A percentile compares a stretch with the other conserved stretches of the same genome.
These are phyloP conservation scores for Mimas tiliae DNA, from an alignment of 2,888 invertebrate genomes.

Conservation along the genomic window DNA sequence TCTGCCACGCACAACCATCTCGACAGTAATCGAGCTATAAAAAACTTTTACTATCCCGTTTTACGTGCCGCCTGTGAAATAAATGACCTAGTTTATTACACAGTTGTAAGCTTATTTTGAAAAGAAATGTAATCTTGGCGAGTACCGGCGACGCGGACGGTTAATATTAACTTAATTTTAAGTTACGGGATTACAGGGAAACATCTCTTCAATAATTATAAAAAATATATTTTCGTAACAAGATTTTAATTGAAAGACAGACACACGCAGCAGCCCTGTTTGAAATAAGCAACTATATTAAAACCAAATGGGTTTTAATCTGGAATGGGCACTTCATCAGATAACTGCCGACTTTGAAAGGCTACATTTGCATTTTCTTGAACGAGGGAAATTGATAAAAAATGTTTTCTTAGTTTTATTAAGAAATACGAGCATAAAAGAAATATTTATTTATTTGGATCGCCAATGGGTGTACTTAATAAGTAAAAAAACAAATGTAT, in stretches of 20 bases:
- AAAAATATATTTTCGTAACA: not conserved
- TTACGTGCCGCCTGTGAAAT: slow-evolving; percentile 68
- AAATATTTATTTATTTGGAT: no score
- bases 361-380: slow-evolving; percentile 43
- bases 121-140: slow-evolving; percentile 50
- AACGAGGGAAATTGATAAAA: slow-evolving; percentile 28
- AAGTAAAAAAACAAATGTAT: no score
- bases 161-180: slow-evolving; percentile 23
- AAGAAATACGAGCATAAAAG: not conserved
- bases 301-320: not conserved
- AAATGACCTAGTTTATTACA: slow-evolving; percentile 60
- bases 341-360: slow-evolving; percentile 54
- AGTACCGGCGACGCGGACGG: slow-evolving; percentile 38
- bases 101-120: slow-evolving; percentile 46
- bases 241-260: not conserved
- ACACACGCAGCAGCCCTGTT: not conserved
- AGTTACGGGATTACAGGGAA: not conserved
- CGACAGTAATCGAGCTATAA: slow-evolving; percentile 62
- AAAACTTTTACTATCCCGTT: slow-evolving; percentile 74
- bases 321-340: slow-evolving; percentile 42
- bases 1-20: slow-evolving; percentile 42
- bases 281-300: not conserved
- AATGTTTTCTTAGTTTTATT: not conserved
- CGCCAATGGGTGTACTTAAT: no score
- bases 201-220: not conserved